Evolutionary conservation across 1,140 invertebrate genomes (phyloP).

Genomic region (Drosophila ambigua): DNA sequence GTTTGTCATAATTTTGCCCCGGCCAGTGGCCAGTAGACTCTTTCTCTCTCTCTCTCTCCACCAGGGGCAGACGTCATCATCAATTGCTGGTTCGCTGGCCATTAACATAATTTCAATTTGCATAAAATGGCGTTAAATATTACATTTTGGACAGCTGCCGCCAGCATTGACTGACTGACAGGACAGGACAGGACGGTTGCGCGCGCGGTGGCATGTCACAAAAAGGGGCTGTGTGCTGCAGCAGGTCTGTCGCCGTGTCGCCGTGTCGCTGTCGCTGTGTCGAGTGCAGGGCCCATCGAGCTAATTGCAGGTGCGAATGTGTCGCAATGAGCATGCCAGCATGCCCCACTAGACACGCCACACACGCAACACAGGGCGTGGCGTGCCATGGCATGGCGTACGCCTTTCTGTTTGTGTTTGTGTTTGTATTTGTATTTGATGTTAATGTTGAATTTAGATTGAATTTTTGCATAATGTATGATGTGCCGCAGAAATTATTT

Average conservation of each 20-base stretch:
- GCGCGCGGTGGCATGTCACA: not conserved
- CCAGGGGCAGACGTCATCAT: conserved; percentile 35
- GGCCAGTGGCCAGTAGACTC: no score
- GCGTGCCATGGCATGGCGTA: no score
- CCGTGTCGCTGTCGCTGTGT: conserved; percentile 1
- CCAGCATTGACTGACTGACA: conserved; percentile 45
- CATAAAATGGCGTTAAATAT: conserved; percentile 80
- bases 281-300: conserved; percentile 42
- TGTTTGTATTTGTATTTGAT: conserved; percentile 3
- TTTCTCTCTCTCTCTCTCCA: no score
- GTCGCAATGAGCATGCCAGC: conserved; percentile 54
- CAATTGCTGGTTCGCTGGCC: conserved; percentile 50
- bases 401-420: conserved; percentile 1
- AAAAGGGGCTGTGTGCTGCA: not conserved
- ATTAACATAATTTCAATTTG: conserved; percentile 83
- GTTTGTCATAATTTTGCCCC: not conserved
- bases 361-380: conserved; percentile 12
- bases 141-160: conserved; percentile 69
- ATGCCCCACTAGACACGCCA: conserved; percentile 53
- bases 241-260: conserved; percentile 7
- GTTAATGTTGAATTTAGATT: conserved; percentile 71
- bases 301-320: conserved; percentile 78
- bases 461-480: conserved; percentile 70
- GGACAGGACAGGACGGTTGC: not conserved
- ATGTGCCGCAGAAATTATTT: conserved; percentile 47